Evolutionary conservation across 2,888 invertebrate genomes (phyloP).

Genomic region (Drosophila atripex): DNA sequence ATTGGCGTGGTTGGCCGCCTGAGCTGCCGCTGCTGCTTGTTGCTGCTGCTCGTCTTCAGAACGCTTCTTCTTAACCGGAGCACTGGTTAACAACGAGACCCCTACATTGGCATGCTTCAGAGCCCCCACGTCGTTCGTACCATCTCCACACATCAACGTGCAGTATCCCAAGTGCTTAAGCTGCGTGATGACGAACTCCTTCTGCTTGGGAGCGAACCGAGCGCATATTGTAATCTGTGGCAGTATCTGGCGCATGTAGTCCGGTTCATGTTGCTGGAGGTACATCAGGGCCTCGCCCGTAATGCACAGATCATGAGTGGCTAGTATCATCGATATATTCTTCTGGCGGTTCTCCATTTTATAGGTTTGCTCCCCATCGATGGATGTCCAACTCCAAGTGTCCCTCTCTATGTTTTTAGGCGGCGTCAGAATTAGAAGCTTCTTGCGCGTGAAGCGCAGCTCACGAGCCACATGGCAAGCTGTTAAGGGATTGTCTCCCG

Average conservation of each 20-base stretch:
- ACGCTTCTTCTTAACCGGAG: constrained; percentile 86
- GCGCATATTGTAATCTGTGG: constrained; percentile 97
- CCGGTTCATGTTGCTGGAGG: constrained; percentile 87
- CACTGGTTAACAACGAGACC: constrained; percentile 94
- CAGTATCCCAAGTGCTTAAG: constrained; percentile 93
- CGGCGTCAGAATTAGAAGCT: constrained; percentile 87
- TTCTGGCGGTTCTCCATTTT: constrained; percentile 79
- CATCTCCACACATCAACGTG: constrained; percentile 99
- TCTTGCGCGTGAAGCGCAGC: constrained; percentile 92
- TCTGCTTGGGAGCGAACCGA: constrained; percentile 99
- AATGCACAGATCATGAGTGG: constrained; percentile 94
- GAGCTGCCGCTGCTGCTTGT: constrained; percentile 50
- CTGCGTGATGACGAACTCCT: constrained; percentile 96
- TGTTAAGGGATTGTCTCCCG: constrained; percentile 99
- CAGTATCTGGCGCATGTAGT: constrained; percentile 89
- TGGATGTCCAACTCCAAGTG: constrained; percentile 91
- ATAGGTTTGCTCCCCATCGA: constrained; percentile 86
- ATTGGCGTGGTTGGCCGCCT: constrained; percentile 53
- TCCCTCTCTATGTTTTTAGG: constrained; percentile 70
- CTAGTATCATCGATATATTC: constrained; percentile 88
- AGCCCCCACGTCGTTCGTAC: constrained; percentile 99
- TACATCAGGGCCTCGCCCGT: constrained; percentile 95
- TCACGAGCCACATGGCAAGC: constrained; percentile 99
- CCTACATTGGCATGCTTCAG: constrained; percentile 99
- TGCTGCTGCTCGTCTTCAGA: constrained; percentile 62